Evolutionary conservation across 2,888 invertebrate species (phyloP).

Genomic region (Stenodema calcarata): DNA sequence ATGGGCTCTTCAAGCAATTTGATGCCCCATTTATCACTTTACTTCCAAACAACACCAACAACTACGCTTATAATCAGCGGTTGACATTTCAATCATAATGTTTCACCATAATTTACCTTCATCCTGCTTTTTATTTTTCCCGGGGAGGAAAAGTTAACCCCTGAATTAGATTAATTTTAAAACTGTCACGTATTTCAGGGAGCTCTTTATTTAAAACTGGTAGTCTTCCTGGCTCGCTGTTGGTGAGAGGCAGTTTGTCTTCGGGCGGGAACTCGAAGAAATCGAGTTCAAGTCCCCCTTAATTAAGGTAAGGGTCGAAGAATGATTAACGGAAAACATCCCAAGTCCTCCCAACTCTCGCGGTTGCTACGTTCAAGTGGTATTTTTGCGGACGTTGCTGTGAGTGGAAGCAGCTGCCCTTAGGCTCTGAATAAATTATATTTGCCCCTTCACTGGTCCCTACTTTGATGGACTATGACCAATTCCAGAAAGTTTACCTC

Average conservation of each 20-base stretch:
- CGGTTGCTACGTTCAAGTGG: not conserved
- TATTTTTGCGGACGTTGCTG: not conserved
- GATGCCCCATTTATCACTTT: constrained; percentile 16
- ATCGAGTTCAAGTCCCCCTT: not conserved
- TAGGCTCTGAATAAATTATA: not conserved
- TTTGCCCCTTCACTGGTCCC: not conserved
- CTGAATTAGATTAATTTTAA: constrained; percentile 1
- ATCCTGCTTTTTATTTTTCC: not conserved
- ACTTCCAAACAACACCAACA: not conserved
- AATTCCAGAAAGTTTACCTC: too few species aligned
- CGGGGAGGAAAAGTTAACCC: not conserved
- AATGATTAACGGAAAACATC: constrained; percentile 5
- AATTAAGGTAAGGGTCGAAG: constrained; percentile 16
- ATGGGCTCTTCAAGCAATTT: not conserved
- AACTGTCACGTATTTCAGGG: constrained; percentile 4
- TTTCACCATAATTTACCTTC: not conserved
- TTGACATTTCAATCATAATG: constrained; percentile 16
- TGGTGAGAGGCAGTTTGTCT: not conserved
- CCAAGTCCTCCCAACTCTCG: not conserved
- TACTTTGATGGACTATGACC: too few species aligned
- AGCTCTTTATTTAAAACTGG: not conserved
- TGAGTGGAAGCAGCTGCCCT: not conserved
- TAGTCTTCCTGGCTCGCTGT: not conserved
- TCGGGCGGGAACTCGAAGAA: not conserved
- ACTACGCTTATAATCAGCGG: not conserved